Base-by-base conservation (phyloP, 2,888 invertebrate species). In the Rapana venosa region DNA sequence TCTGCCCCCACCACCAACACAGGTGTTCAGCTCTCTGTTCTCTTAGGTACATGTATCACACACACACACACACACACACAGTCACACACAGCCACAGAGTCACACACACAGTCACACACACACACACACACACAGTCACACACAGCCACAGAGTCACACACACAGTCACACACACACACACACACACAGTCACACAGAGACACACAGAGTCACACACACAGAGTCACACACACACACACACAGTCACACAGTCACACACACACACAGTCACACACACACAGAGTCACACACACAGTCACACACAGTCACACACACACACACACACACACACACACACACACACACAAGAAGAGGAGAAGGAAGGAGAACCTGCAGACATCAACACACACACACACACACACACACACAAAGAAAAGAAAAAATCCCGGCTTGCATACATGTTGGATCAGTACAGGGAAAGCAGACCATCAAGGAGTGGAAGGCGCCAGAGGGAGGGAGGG, bases 161-260 rank as follows among this genome's bases (percentile, higher is more conserved):
- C 17, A 81, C 81, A 81, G n/a, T 17, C 83, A 83, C 83, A 83
- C 32, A 83, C 35, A 83, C 36, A 83, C 32, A 83, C 36, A 83
- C 84, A 47, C 84, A 26, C 84, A 30, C 84, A 36, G 26, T 8
- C 56, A 47, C 84, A 30, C 84, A 84, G 47, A 47, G 47, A 26
- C 47, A 84, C 56, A n/a, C 22, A 30, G 22, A 84, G 22, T 0
- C 84, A 47, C 84, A 36, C 47, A 8, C 84, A 84, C 47, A 36
- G 36, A 47, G 36, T 4, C 84, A 36, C 84, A 4, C 84, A 0
- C 47, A 36, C 84, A 36, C 26, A 84, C 26, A 36, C 81, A 81
- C 81, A 35, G 20, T 32, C 81, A 1, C 81, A 81, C 81, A 35
- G 17, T 2, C 81, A 0, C 32, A 81, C 81, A 35, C 32, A 81